Evolutionary conservation across 2,888 invertebrate genomes (phyloP).

Genomic region (Molorchus minor): DNA sequence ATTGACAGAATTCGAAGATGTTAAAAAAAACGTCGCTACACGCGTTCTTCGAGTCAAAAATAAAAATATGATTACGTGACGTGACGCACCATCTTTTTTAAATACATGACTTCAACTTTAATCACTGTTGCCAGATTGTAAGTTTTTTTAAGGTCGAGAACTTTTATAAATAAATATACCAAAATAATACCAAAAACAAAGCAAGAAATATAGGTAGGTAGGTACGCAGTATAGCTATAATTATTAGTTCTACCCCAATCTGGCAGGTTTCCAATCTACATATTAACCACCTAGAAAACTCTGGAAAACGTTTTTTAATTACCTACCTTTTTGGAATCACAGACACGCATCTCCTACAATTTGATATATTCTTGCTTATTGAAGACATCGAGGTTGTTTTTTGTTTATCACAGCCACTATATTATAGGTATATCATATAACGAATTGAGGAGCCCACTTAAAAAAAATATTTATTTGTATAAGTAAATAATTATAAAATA

Average conservation of each 20-base stretch:
- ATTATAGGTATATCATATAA: neutral
- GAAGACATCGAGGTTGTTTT: slow-evolving; percentile 50
- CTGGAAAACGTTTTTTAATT: neutral
- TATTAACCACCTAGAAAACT: neutral
- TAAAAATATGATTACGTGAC: no score
- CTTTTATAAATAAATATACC: slow-evolving; percentile 22
- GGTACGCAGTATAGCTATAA: neutral
- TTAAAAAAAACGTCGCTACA: no score
- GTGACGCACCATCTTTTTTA: neutral
- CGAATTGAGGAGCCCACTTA: neutral
- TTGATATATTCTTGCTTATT: slow-evolving; percentile 56
- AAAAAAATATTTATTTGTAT: neutral
- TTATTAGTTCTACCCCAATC: neutral
- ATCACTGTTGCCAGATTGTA: neutral
- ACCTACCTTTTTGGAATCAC: slow-evolving; percentile 50
- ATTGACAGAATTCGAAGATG: neutral
- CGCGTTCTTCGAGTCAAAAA: no score
- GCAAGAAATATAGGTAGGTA: neutral
- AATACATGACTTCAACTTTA: neutral
- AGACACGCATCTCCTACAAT: slow-evolving; percentile 55
- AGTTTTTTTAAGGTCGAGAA: neutral
- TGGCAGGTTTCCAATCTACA: no score
- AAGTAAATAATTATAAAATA: neutral
- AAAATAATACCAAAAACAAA: neutral
- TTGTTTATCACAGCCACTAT: neutral